These are phyloP conservation scores for Unio pictorum DNA, from an alignment of 2,888 invertebrate species.

Conservation along the genomic window DNA sequence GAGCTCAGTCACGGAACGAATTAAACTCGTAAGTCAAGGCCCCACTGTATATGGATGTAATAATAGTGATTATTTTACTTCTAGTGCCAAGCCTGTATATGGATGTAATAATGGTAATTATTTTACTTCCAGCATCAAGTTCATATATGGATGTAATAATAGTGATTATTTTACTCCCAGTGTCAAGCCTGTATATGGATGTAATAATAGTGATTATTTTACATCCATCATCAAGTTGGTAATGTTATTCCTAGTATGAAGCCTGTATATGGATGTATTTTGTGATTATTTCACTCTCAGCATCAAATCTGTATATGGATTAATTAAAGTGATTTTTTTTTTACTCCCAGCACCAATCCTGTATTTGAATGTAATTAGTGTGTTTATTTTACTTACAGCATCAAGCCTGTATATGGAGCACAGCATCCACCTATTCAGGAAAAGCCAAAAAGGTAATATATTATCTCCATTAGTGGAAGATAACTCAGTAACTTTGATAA, in stretches of 20 bases:
- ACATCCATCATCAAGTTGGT: conserved; percentile 67
- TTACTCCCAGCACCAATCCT: not conserved
- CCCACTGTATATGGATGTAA: too few relatives aligned
- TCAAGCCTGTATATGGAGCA: conserved; percentile 70
- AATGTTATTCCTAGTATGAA: not conserved
- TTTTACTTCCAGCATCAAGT: conserved; percentile 61
- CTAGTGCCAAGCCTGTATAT: not conserved
- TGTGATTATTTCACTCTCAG: conserved; percentile 40
- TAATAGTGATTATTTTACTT: not conserved
- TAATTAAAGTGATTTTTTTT: not conserved
- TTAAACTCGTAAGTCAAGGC: too few relatives aligned
- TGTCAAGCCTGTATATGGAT: not conserved
- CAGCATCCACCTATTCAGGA: conserved; percentile 68
- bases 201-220: not conserved
- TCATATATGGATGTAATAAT: conserved; percentile 62
- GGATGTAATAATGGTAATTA: not conserved
- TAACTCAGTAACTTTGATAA: not conserved
- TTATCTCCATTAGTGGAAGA: not conserved
- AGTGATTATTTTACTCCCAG: not conserved
- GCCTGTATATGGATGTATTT: not conserved
- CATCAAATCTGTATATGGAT: conserved; percentile 69
- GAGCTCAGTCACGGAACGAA: too few relatives aligned
- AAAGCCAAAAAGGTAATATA: conserved; percentile 43
- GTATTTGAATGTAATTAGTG: not conserved
- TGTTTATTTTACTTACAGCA: conserved; percentile 48